phyloP scores from a whole-genome alignment of 2,113 vertebrate species.

The Nothocercus julius region DNA sequence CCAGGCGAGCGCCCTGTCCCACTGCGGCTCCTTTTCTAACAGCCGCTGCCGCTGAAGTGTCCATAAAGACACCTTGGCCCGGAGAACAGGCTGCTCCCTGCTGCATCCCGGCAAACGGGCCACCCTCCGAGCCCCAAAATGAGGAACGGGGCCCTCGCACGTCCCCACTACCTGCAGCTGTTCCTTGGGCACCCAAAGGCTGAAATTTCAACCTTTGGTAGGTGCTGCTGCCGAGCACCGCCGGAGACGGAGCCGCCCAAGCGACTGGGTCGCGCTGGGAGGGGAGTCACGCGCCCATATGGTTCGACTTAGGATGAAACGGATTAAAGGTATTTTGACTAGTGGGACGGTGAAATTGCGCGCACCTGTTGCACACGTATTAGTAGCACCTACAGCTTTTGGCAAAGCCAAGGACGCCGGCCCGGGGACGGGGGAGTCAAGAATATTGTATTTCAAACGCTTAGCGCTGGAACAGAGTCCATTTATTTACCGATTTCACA shows the following conservation, averaged over 20 bases:
- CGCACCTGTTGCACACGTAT: conserved; percentile 73
- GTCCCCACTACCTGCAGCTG: conserved; percentile 57
- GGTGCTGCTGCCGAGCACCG: conserved; percentile 12
- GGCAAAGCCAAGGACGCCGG: conserved; percentile 7
- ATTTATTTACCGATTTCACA: conserved; percentile 81
- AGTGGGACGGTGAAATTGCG: conserved; percentile 67
- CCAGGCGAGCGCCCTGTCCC: not conserved
- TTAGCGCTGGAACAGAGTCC: conserved; percentile 58
- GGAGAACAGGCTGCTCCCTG: not conserved
- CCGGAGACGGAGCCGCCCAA: not conserved
- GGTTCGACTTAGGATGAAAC: conserved; percentile 75
- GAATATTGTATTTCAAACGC: conserved; percentile 59
- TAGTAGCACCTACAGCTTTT: conserved; percentile 50
- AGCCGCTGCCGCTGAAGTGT: not conserved
- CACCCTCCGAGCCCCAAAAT: conserved; percentile 25
- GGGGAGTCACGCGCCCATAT: conserved; percentile 42
- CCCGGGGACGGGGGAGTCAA: not conserved
- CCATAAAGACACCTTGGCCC: not conserved
- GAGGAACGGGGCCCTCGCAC: not conserved
- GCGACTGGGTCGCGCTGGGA: not conserved
- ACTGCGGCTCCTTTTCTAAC: not conserved
- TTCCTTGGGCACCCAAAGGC: conserved; percentile 19
- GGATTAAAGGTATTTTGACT: conserved; percentile 76
- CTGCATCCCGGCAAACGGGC: not conserved
- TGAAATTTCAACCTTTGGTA: not conserved